Base-by-base conservation (phyloP, 2,113 vertebrate species). In the Oncorhynchus nerka region DNA sequence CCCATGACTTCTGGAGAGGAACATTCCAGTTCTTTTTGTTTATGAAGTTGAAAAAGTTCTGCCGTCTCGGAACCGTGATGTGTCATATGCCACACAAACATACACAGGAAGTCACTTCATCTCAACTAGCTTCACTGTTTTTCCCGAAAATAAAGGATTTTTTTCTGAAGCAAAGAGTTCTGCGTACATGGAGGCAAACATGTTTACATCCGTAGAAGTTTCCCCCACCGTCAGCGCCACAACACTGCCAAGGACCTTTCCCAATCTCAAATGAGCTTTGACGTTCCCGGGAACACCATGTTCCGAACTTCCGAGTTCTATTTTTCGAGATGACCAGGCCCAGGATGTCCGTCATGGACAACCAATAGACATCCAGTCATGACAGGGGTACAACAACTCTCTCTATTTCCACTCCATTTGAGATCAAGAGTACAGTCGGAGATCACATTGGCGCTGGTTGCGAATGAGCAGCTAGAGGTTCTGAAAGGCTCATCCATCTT, bases 401-500 rank as follows among this genome's bases (percentile, higher is more conserved):
- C 75, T 78, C 59, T 86, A 85, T 89, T 90, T 88, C 85, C 88
- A 89, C 78, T 78, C 76, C 75, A 79, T 89, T 90, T 88, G 79
- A 89, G 86, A 86, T 84, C 81, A 86, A 82, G 84, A 70, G 81
- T 70, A 75, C 67, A 48, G 68, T 65, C 70, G 74, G 67, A 71
- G 81, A 81, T 86, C 83, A 87, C 73, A 39, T 75, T 82, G 79
- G 75, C 19, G 4, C 34, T 76, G 48, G 45, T 49, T 49, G 48
- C 19, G 8, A 45, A 45, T 45, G 39, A 45, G 39, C 39, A 45
- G 39, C 85, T 87, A 89, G 86, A 85, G 64, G 84, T 71, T 62
- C 76, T 85, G 83, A 83, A 84, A 87, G 81, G 70, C 89, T 87
- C 89, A 93, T 93, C 92, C 90, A 93, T 93, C 91, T 93, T 93